Conservation (phyloP, 30 jellyfish, hydroid and myxozoan genomes). For the Morbakka virulenta region DNA sequence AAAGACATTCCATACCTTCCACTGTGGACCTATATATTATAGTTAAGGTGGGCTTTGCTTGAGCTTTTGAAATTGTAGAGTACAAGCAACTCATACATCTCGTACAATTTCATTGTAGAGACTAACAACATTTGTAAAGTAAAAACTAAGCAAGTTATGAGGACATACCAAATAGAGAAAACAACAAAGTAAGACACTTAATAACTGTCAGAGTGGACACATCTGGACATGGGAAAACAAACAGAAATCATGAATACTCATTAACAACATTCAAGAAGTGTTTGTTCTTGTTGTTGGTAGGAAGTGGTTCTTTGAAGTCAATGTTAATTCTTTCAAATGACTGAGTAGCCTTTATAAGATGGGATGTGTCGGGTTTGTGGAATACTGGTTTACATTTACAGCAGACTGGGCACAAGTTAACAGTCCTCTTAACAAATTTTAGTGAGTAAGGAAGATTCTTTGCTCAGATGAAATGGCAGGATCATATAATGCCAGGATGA, state of each 20-base stretch:
- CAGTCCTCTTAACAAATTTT: not conserved
- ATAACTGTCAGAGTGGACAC: constrained; percentile 12
- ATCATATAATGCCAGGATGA: constrained; percentile 43
- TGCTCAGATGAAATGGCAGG: constrained; percentile 11
- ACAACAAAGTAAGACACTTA: not conserved
- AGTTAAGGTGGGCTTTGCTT: no score
- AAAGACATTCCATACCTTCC: no score
- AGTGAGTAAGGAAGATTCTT: constrained; percentile 28
- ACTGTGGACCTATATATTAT: no score
- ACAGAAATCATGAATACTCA: constrained; percentile 28
- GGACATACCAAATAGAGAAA: constrained; percentile 19
- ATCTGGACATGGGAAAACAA: constrained; percentile 34
- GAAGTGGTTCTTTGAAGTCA: constrained; percentile 51
- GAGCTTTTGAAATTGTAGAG: no score
- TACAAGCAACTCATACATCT: no score
- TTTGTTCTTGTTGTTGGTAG: constrained; percentile 7
- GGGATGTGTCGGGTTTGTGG: constrained; percentile 3
- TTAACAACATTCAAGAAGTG: constrained; percentile 19
- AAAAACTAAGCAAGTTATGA: no score
- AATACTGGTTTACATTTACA: constrained; percentile 35
- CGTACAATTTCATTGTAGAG: no score
- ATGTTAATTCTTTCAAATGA: constrained; percentile 37
- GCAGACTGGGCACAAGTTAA: constrained; percentile 31
- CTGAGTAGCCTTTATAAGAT: constrained; percentile 36
- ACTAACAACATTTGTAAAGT: no score